These are phyloP conservation scores for Pocota personata DNA, from an alignment of 2,888 invertebrate genomes.

Conservation along the genomic window DNA sequence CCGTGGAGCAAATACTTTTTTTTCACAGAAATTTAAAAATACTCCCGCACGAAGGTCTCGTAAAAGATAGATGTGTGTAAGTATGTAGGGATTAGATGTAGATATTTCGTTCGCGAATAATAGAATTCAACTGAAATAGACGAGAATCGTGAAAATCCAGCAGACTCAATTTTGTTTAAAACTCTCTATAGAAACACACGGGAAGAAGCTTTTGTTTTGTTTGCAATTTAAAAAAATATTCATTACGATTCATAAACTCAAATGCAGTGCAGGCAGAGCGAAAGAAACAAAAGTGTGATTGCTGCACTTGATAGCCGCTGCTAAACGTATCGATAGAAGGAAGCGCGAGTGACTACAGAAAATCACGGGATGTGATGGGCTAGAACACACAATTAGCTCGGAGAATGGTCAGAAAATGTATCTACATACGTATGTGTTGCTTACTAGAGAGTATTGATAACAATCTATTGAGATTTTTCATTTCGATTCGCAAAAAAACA, in stretches of 20 bases:
- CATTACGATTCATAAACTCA: constrained; percentile 16
- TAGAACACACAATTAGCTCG: background rate
- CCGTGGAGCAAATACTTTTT: constrained; percentile 19
- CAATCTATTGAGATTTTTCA: constrained; percentile 21
- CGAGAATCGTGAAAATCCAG: constrained; percentile 40
- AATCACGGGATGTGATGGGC: background rate
- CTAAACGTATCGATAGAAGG: constrained; percentile 26
- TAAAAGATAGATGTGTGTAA: constrained; percentile 2
- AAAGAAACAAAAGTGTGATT: constrained; percentile 22
- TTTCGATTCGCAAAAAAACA: constrained; percentile 1
- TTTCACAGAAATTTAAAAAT: constrained; percentile 19
- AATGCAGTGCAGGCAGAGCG: constrained; percentile 2
- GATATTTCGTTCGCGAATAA: constrained; percentile 41
- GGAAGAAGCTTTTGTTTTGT: constrained; percentile 60
- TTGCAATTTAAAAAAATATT: constrained; percentile 20
- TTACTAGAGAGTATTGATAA: background rate
- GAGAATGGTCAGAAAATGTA: background rate
- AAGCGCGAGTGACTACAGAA: constrained; percentile 38
- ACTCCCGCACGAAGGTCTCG: constrained; percentile 37
- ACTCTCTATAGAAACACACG: background rate
- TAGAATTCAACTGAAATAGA: constrained; percentile 49
- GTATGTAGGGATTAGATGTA: constrained; percentile 12
- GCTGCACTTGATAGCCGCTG: constrained; percentile 34
- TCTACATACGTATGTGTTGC: background rate
- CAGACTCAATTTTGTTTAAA: background rate